Evolutionary conservation across 2,113 vertebrate genomes (phyloP), one percentile per base, ranked within the genome.

Genomic region (Pogona vitticeps): DNA sequence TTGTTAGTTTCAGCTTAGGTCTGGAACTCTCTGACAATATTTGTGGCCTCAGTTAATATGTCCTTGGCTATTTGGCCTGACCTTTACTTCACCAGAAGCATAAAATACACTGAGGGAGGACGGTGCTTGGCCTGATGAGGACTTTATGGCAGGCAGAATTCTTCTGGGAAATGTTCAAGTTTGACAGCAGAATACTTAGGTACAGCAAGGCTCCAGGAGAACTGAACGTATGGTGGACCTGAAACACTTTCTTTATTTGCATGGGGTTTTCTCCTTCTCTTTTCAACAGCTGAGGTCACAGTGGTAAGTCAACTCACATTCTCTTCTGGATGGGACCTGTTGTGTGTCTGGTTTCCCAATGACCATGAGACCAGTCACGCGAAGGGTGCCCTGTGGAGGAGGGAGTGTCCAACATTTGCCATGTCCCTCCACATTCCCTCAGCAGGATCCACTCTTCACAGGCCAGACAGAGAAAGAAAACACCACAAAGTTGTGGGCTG

Each of bases 21-120:
- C 52, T 61, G 15, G 63, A 63, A 88, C 63, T 78, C 28, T 83
- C 36, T 83, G 63, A 61, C 81, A 79, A 46, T 31, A 61, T 38
- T 33, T 71, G 23, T 15, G 71, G 86, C 23, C 40, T 88, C 15
- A 1, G 18, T 46, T 59, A 83, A 83, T 88, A 58, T 72, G 83
- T 23, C 20, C 56, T 67, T 65, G 63, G 67, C 86, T 71, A 78
- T 36, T 28, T 82, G 52, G 75, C 20, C 21, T 59, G 72, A 88
- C 61, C 80, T 83, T 88, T 78, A 77, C 63, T 14, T 10, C 12
- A 33, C 7, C n/a, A 36, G 76, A 83, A 78, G 58, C 21, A 36
- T 20, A 14, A 14, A 33, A 46, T 70, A 42, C 31, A n/a, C 36
- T 18, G 26, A 7, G 73, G 77, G 20, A 58, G 28, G 20, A 1